Base-by-base conservation (phyloP, 1,140 invertebrate genomes). In the Dreissena polymorpha region DNA sequence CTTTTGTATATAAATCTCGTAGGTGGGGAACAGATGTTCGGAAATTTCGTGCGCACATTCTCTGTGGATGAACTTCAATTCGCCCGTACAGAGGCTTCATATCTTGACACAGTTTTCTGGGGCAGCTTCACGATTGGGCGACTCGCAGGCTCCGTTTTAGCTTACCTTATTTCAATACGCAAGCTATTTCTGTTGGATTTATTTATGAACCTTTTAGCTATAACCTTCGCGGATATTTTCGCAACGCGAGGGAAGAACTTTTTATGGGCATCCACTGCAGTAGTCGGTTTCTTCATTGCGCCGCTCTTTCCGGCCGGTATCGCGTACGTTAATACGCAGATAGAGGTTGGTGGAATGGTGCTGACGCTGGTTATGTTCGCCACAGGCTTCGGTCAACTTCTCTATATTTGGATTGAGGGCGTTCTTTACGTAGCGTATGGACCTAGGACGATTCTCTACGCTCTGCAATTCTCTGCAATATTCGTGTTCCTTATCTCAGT, bases 1-100 rank as follows among this genome's bases (percentile, higher is more conserved):
- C 12, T 85, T 5, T 84, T 55, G 23, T 86, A 55, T 53, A 39
- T 83, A 16, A 74, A 87, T 53, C 49, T 79, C 10, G 84, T 87
- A 23, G 87, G 83, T 10, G 86, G 80, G 21, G 87, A 88, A 51
- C 78, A 86, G n/a, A 55, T 84, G 23, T 86, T 72, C 53, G 86
- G 85, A 49, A 88, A 86, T 57, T 88, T 86, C 51, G 50, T 88
- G 16, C 68, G 83, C 64, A 79, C 75, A 14, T 85, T 73, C 69
- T 72, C 83, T 25, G 75, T 85, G 50, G 83, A 85, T 70, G 27
- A 79, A 21, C 63, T 85, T 13, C 29, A 74, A 10, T 85, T 85
- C 60, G 23, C 49, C 18, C 51, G 76, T 18, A 69, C 73, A 63
- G 75, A 78, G 57, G 83, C 83, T 0, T 79, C 83, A 14, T 85